These are phyloP conservation scores for Crepidodera aurea DNA, from an alignment of 2,888 invertebrate genomes.

Conservation along the genomic window DNA sequence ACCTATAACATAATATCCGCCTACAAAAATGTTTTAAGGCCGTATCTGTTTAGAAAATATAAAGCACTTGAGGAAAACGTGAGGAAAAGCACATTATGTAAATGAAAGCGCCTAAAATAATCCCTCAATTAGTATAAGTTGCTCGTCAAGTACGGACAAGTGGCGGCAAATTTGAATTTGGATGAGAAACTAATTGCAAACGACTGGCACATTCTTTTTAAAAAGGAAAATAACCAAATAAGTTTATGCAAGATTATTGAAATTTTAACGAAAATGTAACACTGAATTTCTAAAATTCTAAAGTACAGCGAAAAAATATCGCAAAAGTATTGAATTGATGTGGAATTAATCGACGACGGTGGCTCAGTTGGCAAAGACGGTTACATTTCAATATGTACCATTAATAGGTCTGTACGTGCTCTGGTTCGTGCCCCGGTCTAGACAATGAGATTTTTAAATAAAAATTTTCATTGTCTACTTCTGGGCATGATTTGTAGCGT, in stretches of 20 bases:
- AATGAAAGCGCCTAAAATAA: constrained; percentile 46
- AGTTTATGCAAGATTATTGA: background rate
- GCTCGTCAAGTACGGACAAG: constrained; percentile 28
- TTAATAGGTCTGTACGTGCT: too few species aligned
- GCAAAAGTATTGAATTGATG: too few species aligned
- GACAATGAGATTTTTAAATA: too few species aligned
- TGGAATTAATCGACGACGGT: too few species aligned
- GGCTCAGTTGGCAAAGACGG: too few species aligned
- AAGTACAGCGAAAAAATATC: too few species aligned
- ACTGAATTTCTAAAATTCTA: too few species aligned
- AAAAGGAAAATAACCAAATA: background rate
- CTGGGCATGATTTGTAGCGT: too few species aligned
- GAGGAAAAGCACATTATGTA: constrained; percentile 43
- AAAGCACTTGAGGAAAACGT: constrained; percentile 31
- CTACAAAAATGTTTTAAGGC: background rate
- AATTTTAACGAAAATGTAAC: background rate
- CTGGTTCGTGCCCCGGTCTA: too few species aligned
- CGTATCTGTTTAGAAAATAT: constrained; percentile 23
- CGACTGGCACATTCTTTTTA: background rate
- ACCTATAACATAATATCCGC: too few species aligned
- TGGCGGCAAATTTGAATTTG: constrained; percentile 22
- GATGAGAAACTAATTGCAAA: constrained; percentile 4
- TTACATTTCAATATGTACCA: too few species aligned
- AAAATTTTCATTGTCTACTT: too few species aligned
- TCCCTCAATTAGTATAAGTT: constrained; percentile 42